These are phyloP conservation scores for Nicator chloris DNA, from an alignment of 2,113 vertebrate genomes.

Conservation along the genomic window DNA sequence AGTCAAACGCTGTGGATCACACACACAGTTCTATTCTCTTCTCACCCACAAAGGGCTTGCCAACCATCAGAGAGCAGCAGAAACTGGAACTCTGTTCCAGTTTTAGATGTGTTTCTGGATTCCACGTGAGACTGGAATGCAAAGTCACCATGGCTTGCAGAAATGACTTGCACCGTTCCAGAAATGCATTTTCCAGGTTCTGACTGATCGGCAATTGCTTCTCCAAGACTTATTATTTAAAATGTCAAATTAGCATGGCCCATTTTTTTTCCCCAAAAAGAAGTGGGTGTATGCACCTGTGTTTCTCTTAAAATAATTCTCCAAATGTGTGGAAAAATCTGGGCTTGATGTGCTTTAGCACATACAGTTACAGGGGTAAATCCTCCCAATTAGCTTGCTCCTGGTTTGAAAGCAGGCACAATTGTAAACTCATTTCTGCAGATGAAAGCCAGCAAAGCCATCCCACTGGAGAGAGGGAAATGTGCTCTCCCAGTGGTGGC, in stretches of 20 bases:
- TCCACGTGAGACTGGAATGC: background rate
- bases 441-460: background rate
- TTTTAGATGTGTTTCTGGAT: background rate
- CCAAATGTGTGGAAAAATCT: background rate
- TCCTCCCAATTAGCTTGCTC: background rate
- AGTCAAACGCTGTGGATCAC: background rate
- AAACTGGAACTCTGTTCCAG: background rate
- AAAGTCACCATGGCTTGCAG: accelerated
- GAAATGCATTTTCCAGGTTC: background rate
- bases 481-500: background rate
- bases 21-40: background rate
- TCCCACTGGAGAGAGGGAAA: background rate
- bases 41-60: background rate
- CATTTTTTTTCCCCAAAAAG: accelerated
- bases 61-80: background rate
- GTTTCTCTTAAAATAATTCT: constrained; percentile 11
- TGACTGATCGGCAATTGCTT: background rate
- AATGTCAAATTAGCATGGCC: constrained; percentile 8
- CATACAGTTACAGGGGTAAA: background rate
- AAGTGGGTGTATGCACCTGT: constrained; percentile 3
- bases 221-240: background rate
- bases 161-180: background rate
- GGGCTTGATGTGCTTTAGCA: background rate
- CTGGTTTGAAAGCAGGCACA: background rate
- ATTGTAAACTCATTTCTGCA: background rate